Evolutionary conservation across 2,797 vertebrate genomes (phyloP).

Genomic region (Schizothorax lantsangensis): DNA sequence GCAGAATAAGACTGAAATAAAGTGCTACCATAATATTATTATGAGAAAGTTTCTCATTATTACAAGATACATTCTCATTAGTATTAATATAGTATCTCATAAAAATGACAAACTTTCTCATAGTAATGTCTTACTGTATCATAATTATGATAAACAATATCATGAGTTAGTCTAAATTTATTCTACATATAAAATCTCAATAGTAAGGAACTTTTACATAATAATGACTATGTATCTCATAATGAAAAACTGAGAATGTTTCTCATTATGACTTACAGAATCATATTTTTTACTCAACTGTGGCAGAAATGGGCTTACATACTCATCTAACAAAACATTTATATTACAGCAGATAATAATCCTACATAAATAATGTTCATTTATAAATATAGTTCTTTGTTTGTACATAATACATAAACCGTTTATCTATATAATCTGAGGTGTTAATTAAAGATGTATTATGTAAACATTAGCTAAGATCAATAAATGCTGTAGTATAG

Average conservation of each 20-base stretch:
- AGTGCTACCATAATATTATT: not conserved
- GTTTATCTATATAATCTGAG: not conserved
- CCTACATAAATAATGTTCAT: not conserved
- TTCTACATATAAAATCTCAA: not conserved
- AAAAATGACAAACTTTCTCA: not conserved
- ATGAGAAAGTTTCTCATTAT: not conserved
- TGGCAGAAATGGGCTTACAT: not conserved
- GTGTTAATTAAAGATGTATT: not conserved
- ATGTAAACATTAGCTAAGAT: not conserved
- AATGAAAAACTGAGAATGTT: not conserved
- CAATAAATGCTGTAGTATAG: not conserved
- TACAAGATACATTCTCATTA: not conserved
- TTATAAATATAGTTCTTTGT: not conserved
- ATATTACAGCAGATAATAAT: not conserved
- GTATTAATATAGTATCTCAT: not conserved
- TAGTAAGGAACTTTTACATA: too few relatives aligned
- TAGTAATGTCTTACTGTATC: not conserved
- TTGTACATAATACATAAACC: not conserved
- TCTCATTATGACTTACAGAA: not conserved
- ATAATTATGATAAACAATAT: not conserved
- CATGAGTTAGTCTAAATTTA: not conserved
- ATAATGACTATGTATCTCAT: not conserved
- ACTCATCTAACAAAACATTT: not conserved
- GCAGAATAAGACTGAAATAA: not conserved
- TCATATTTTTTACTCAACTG: not conserved